Percentiles rank a stretch among this genome's conserved stretches.
Evolutionary conservation across 1,140 invertebrate species (phyloP).

Genomic region (Nymphalis io): DNA sequence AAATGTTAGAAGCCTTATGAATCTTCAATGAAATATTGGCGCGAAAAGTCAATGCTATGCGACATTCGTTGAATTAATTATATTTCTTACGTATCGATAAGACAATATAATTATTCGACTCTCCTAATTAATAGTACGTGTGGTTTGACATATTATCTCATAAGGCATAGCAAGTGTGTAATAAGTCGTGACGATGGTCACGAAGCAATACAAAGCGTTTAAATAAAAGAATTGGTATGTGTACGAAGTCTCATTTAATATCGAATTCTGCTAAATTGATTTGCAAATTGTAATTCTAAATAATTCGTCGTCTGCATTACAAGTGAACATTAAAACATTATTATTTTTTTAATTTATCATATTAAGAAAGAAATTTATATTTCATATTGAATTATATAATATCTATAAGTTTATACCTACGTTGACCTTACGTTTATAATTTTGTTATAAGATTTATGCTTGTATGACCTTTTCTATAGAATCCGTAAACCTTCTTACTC

Average conservation of each 20-base stretch:
- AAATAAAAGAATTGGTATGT: slow-evolving; percentile 32
- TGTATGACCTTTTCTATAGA: slow-evolving; percentile 17
- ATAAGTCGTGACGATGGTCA: slow-evolving; percentile 32
- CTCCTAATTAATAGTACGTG: slow-evolving; percentile 17
- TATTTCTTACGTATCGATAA: background rate
- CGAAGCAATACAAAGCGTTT: slow-evolving; percentile 20
- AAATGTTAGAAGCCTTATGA: background rate
- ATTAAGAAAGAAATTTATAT: too few species aligned
- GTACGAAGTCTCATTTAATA: slow-evolving; percentile 27
- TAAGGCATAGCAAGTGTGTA: slow-evolving; percentile 19
- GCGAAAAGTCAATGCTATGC: slow-evolving; percentile 11
- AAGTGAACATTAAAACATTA: background rate
- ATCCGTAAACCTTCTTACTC: slow-evolving; percentile 14
- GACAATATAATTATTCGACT: slow-evolving; percentile 18
- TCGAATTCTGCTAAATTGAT: slow-evolving; percentile 38
- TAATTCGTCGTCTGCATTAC: slow-evolving; percentile 1
- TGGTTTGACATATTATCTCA: slow-evolving; percentile 11
- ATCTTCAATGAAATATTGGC: slow-evolving; percentile 5
- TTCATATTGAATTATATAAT: too few species aligned
- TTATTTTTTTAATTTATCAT: too few species aligned
- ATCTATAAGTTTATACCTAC: too few species aligned
- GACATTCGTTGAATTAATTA: slow-evolving; percentile 5
- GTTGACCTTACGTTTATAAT: background rate
- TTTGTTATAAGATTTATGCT: background rate
- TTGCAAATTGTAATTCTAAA: slow-evolving; percentile 33